Base-by-base conservation (phyloP, 2,797 vertebrate genomes). In the Crax fasciolata region DNA sequence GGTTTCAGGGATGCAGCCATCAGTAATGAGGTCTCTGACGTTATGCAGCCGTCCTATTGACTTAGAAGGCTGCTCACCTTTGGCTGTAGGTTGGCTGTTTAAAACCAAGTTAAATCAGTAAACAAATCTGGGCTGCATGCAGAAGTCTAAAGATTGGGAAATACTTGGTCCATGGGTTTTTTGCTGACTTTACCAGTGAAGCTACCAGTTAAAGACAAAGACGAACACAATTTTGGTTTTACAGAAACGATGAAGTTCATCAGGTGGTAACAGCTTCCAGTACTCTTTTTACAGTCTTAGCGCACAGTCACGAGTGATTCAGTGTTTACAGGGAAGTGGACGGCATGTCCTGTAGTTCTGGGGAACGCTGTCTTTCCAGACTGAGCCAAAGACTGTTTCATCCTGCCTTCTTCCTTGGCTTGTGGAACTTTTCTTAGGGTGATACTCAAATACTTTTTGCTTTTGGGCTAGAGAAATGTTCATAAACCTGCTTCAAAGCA, bases 221-320 rank as follows among this genome's bases (percentile, higher is more conserved):
- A 54, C 58, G 4, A 44, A 35, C 10, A 2, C 2, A 28, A 1
- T 11, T 44, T 44, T 76, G 24, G 4, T 86, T 89, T 90, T 88
- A 44, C 63, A 65, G 57, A 77, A 79, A 57, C 5, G 1, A 25
- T 21, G 13, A 72, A 58, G 32, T 54, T 82, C 9, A 2, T 82
- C 62, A 88, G 83, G 63, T 89, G 21, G 12, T 11, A 39, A 23
- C 28, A 87, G 52, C 59, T 95, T 84, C n/a, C 90, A 52, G 25
- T 73, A 43, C 48, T 0, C 9, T 43, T 95, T 93, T 46, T 84
- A 10, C 49, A 79, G 41, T 51, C 30, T n/a, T 51, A 39, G 51
- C 8, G 38, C 10, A 48, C 4, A 70, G 1, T 61, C 8, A 6
- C 1, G 25, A 54, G 35, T 77, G 68, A 89, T 68, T 85, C 57